These are phyloP conservation scores for Leptoclinus maculatus DNA, from an alignment of 2,797 vertebrate genomes.

Conservation along the genomic window DNA sequence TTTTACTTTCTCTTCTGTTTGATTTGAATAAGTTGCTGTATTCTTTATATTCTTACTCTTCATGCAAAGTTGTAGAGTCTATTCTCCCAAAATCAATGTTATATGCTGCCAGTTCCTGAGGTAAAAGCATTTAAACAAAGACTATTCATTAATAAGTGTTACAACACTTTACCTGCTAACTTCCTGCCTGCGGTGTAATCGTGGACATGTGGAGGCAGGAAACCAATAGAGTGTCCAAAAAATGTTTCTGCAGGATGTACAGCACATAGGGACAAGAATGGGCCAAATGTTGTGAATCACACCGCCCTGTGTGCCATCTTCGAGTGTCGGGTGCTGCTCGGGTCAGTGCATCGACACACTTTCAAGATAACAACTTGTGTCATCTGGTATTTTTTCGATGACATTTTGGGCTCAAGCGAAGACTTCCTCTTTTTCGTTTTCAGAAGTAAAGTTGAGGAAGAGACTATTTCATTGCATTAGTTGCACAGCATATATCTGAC, in stretches of 20 bases:
- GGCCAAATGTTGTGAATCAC: constrained; percentile 26
- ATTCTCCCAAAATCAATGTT: constrained; percentile 18
- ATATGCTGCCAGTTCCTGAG: not conserved
- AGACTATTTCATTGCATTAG: constrained; percentile 14
- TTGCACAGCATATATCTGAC: constrained; percentile 3
- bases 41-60: not conserved
- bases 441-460: not conserved
- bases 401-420: constrained; percentile 3
- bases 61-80: not conserved
- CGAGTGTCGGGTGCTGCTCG: not conserved
- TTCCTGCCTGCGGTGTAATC: not conserved
- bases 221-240: not conserved
- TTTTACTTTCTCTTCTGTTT: constrained; percentile 5
- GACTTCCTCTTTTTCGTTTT: constrained; percentile 25
- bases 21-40: not conserved
- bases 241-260: constrained; percentile 8
- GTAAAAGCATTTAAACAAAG: constrained; percentile 13
- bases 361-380: constrained; percentile 30
- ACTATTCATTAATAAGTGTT: constrained; percentile 4
- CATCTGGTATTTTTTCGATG: constrained; percentile 18
- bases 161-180: not conserved
- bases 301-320: constrained; percentile 6
- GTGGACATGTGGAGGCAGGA: not conserved
- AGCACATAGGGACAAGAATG: not conserved
- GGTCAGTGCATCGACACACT: constrained; percentile 22